Conservation (phyloP, 2,113 vertebrate species). For the Desmodus rotundus region DNA sequence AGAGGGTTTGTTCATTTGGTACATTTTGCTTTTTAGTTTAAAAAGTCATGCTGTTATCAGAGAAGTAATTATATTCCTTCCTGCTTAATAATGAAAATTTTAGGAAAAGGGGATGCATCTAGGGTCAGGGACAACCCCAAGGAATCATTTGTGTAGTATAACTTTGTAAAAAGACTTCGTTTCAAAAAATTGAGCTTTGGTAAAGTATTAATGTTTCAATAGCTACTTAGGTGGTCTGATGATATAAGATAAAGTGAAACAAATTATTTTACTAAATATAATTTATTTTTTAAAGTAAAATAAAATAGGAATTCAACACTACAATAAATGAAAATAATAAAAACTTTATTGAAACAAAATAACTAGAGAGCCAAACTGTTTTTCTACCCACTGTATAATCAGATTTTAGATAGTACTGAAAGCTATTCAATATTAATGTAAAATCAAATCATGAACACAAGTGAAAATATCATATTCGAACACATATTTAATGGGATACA, state of each 20-base stretch:
- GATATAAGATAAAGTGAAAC: slow-evolving; percentile 25
- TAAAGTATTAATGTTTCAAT: slow-evolving; percentile 33
- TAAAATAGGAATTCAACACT: not conserved
- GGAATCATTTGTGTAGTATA: not conserved
- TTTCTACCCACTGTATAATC: not conserved
- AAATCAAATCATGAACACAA: slow-evolving; percentile 15
- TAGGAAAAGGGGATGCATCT: not conserved
- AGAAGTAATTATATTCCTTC: not conserved
- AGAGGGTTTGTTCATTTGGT: not conserved
- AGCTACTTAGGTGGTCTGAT: not conserved
- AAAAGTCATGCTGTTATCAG: not conserved
- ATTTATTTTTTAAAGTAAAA: slow-evolving; percentile 14
- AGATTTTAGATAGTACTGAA: not conserved
- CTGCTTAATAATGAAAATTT: slow-evolving; percentile 18
- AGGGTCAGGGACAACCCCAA: not conserved
- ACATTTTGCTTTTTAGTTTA: not conserved
- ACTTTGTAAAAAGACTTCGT: not conserved
- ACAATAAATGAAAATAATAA: not conserved
- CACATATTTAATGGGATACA: not conserved
- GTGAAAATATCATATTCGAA: not conserved
- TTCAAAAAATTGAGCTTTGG: not conserved
- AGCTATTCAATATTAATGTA: not conserved
- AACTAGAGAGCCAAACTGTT: not conserved
- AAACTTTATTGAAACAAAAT: slow-evolving; percentile 14
- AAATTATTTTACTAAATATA: not conserved